Conservation (phyloP, 2,888 invertebrate genomes). For the Acrobasis consociella region DNA sequence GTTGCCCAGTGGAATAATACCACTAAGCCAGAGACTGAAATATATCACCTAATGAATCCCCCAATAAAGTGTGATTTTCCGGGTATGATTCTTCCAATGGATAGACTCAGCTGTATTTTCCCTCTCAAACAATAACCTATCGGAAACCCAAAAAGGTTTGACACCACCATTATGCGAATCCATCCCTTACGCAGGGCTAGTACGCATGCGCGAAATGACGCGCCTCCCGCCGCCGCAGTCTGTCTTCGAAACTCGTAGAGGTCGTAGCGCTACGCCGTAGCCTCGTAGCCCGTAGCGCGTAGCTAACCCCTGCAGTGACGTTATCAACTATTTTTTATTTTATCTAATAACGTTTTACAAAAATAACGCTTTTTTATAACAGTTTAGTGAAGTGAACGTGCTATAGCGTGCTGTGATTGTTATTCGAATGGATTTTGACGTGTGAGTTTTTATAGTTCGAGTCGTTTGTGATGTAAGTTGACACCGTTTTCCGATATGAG, state of each 20-base stretch:
- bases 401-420: constrained; percentile 35
- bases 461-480: constrained; percentile 50
- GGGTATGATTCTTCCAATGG: constrained; percentile 27
- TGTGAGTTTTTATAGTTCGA: constrained; percentile 39
- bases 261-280: constrained; percentile 52
- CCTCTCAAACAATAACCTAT: constrained; percentile 52
- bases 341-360: constrained; percentile 9
- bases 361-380: constrained; percentile 7
- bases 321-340: constrained; percentile 26
- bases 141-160: constrained; percentile 58
- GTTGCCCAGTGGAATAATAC: background rate
- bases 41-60: background rate
- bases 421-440: constrained; percentile 39
- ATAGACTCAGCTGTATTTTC: constrained; percentile 31
- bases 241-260: constrained; percentile 46
- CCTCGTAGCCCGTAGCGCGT: constrained; percentile 42
- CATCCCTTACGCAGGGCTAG: constrained; percentile 48
- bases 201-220: constrained; percentile 63
- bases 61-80: background rate
- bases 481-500: constrained; percentile 30
- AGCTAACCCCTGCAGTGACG: constrained; percentile 64
- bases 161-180: constrained; percentile 53
- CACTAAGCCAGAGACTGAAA: background rate
- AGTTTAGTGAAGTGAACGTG: constrained; percentile 28
- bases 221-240: constrained; percentile 68